Conservation (phyloP, 2,888 invertebrate species). For the Dione juno region DNA sequence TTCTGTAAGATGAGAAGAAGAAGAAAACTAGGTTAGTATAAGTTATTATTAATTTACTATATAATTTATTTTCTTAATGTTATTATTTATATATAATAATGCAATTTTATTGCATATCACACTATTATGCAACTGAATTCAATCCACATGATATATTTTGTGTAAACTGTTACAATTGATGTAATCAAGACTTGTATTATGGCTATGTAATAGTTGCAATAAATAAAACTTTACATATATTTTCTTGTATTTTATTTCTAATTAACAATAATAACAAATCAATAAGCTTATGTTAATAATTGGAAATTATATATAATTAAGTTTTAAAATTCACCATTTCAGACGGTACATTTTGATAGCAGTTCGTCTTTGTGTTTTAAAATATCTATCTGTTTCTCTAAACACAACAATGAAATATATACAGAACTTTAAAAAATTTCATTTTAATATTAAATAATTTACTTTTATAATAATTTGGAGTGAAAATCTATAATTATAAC, state of each 20-base stretch:
- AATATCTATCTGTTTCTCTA: no score
- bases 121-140: neutral
- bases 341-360: neutral
- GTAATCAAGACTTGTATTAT: conserved; percentile 7
- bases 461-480: no score
- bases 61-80: no score
- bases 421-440: no score
- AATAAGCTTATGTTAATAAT: neutral
- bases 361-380: neutral
- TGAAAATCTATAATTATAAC: no score
- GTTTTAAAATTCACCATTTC: no score
- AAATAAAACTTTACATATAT: neutral
- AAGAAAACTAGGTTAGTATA: no score
- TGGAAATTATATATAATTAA: neutral
- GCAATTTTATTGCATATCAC: neutral
- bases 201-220: conserved; percentile 7
- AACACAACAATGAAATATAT: no score
- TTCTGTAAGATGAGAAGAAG: no score
- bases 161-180: neutral
- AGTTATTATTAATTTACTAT: no score
- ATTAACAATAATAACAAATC: conserved; percentile 6
- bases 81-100: neutral
- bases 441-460: no score
- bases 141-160: neutral
- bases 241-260: conserved; percentile 17